Evolutionary conservation across 2,113 vertebrate genomes (phyloP).

Genomic region (Corythornis madagascariensis): DNA sequence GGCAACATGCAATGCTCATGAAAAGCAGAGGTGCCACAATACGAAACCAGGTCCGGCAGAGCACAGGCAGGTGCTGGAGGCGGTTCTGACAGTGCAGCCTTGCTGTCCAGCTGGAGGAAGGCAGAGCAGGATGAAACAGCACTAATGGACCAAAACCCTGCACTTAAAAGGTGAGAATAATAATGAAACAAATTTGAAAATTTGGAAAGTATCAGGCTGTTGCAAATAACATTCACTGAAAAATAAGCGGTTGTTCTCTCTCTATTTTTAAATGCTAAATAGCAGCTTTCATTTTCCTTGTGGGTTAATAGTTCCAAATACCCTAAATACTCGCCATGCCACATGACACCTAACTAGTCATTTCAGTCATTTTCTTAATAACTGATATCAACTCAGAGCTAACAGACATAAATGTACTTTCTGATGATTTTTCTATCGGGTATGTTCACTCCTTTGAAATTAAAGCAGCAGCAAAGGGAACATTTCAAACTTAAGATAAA

Average conservation of each 20-base stretch:
- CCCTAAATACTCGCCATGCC: not conserved
- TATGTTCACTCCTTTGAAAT: not conserved
- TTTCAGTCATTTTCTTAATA: not conserved
- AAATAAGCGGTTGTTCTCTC: not conserved
- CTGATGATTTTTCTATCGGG: not conserved
- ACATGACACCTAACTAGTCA: not conserved
- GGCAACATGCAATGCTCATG: not conserved
- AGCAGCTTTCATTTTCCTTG: not conserved
- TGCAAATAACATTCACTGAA: not conserved
- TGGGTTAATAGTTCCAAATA: not conserved
- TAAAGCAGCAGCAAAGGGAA: not conserved
- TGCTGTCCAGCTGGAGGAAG: not conserved
- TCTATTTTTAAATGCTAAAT: not conserved
- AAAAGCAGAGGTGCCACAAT: accelerated
- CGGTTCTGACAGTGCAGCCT: accelerated
- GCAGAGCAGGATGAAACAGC: not conserved
- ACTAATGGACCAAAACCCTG: accelerated
- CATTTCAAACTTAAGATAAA: not conserved
- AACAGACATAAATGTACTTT: not conserved
- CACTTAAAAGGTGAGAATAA: not conserved
- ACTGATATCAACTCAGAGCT: not conserved
- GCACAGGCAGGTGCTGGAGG: not conserved
- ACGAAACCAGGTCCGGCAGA: accelerated
- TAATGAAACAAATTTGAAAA: not conserved
- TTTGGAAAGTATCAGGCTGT: not conserved